Conservation (phyloP, 2,797 vertebrate species). For the Gallirallus australis region DNA sequence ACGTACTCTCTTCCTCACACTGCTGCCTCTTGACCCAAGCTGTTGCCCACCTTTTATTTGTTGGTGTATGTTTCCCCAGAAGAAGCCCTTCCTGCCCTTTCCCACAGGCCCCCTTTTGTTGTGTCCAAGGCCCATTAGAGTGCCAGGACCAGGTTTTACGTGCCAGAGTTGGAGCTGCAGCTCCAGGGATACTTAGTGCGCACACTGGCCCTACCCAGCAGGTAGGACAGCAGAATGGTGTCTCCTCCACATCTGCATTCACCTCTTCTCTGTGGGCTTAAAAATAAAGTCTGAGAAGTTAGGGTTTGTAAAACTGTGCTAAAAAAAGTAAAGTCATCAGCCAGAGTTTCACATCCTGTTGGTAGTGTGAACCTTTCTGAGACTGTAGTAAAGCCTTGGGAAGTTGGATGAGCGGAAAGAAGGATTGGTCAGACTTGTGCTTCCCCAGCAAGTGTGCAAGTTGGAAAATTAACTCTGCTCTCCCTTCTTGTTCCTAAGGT, state of each 20-base stretch:
- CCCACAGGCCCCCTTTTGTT: not conserved
- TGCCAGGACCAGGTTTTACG: not conserved
- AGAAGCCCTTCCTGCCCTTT: not conserved
- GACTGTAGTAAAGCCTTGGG: not conserved
- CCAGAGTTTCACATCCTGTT: not conserved
- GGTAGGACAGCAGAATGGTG: not conserved
- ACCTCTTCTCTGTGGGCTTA: not conserved
- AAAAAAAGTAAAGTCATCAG: not conserved
- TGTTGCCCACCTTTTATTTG: not conserved
- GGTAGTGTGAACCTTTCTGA: not conserved
- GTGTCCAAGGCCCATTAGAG: not conserved
- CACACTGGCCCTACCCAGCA: not conserved
- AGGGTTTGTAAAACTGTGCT: not conserved
- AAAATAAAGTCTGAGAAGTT: not conserved
- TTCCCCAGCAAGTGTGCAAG: not conserved
- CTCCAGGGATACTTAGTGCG: not conserved
- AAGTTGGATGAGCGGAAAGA: not conserved
- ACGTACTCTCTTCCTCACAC: not conserved
- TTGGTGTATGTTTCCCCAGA: not conserved
- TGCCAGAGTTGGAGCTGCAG: not conserved
- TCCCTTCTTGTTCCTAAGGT: slow-evolving; percentile 80
- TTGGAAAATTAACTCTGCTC: not conserved
- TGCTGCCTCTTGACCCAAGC: not conserved
- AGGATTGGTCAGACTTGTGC: not conserved
- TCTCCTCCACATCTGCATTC: not conserved